Conservation (phyloP, 1,140 invertebrate species). For the Neoseiulus cucumeris region DNA sequence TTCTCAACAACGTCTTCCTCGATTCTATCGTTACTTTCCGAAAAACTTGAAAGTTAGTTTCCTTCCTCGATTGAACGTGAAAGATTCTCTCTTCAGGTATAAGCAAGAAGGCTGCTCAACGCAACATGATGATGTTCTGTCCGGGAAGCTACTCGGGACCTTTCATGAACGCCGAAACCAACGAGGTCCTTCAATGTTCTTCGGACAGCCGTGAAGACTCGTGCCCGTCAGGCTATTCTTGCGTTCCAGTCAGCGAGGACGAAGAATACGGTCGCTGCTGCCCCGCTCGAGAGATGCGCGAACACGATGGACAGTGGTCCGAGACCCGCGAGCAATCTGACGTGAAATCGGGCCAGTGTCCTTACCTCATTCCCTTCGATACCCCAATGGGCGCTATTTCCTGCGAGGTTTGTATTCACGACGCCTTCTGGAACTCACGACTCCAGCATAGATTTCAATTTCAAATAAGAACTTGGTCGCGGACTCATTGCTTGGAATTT, state of each 20-base stretch:
- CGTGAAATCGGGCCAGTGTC: constrained; percentile 50
- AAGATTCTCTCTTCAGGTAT: neutral
- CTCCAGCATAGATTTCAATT: no score
- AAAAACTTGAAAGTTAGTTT: no score
- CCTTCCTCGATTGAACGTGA: no score
- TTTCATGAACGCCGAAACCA: neutral
- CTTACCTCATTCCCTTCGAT: constrained; percentile 45
- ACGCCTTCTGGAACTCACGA: no score
- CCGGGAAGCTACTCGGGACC: neutral
- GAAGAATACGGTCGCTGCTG: neutral
- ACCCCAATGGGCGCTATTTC: neutral
- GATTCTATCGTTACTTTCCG: no score
- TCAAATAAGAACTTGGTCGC: no score
- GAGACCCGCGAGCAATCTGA: neutral
- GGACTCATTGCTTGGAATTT: no score
- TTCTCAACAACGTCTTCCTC: neutral
- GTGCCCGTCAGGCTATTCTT: neutral
- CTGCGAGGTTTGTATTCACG: neutral
- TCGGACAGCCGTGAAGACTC: neutral
- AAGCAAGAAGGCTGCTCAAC: neutral
- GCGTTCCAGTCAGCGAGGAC: neutral
- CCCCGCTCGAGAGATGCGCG: neutral
- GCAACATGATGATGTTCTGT: neutral
- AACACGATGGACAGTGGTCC: neutral
- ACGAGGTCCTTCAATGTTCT: neutral